Evolutionary conservation across 2,888 invertebrate species (phyloP), one percentile per base, ranked within the genome.

Genomic region (Heliconius hortense): DNA sequence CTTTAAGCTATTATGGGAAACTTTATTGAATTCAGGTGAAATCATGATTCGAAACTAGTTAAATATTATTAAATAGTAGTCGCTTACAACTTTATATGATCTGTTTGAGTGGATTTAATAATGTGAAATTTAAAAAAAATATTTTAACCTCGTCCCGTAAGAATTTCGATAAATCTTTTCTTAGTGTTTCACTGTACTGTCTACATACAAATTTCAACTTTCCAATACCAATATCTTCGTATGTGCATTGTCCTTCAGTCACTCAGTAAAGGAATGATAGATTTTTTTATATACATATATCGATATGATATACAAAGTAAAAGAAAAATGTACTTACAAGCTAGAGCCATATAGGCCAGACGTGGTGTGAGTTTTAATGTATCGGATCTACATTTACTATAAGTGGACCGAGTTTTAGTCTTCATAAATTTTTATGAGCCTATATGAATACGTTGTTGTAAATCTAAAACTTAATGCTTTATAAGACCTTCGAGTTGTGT

Each of bases 371-470:
- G 31, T 56, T 69, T 31, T 69, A 69, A 69, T 69, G 31, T 56
- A 69, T 69, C 69, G 56, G 24, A 69, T 69, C 53, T 56, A 69
- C 69, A 69, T 56, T 69, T 35, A 56, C 31, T 56, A 35, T 69
- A 69, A 69, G 69, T 69, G 69, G 31, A 56, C 56, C 53, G 18
- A 31, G 53, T 56, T 35, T 69, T 56, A 56, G 69, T 56, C 31
- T 69, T 69, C 56, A 69, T 69, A 69, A 69, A 56, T 69, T 69
- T 69, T 69, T 69, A 56, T 69, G 69, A 56, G 69, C 4, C 69
- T 28, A 21, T 13, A 56, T 56, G 31, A 69, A 69, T 69, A 69
- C 24, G 24, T 66, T 4, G 15, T 26, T 10, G 69, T 69, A 69
- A 69, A 69, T 53, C 31, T 53, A 53, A 69, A 48, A 69, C 28